These are phyloP conservation scores for Lasioglossum morio DNA, from an alignment of 2,888 invertebrate genomes.

Conservation along the genomic window DNA sequence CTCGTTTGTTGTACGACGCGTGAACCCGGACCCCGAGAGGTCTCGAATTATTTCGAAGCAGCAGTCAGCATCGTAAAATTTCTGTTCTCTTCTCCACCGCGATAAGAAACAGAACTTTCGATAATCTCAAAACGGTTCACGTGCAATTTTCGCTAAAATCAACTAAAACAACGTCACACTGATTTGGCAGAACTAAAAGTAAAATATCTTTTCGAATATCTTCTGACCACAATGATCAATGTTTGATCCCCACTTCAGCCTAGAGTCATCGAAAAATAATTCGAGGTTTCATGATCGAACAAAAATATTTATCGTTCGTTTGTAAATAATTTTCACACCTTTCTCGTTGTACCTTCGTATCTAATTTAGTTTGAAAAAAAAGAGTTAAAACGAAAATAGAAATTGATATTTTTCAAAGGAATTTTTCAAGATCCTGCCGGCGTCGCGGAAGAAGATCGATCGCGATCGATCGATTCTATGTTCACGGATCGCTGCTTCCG, in stretches of 20 bases:
- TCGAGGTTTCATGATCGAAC: background rate
- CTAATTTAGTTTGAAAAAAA: background rate
- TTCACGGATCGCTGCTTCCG: constrained; percentile 34
- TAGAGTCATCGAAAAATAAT: background rate
- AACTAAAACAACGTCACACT: background rate
- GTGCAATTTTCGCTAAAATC: background rate
- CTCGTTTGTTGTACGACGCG: constrained; percentile 19
- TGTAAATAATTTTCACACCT: background rate
- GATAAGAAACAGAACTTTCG: background rate
- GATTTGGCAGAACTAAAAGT: background rate
- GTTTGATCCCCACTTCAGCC: too few relatives aligned
- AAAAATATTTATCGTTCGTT: background rate
- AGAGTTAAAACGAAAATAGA: background rate
- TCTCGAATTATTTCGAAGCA: constrained; percentile 12
- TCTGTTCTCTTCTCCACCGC: background rate
- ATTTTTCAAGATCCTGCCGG: constrained; percentile 26
- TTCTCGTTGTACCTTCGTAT: background rate
- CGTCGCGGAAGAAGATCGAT: constrained; percentile 43
- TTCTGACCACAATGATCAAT: background rate
- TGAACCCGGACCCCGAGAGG: constrained; percentile 20
- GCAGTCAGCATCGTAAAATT: background rate
- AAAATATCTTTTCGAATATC: background rate
- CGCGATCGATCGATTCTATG: constrained; percentile 24
- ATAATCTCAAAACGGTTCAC: background rate
- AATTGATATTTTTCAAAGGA: background rate